Conservation (phyloP, 2,797 vertebrate species). For the Heliangelus exortis region DNA sequence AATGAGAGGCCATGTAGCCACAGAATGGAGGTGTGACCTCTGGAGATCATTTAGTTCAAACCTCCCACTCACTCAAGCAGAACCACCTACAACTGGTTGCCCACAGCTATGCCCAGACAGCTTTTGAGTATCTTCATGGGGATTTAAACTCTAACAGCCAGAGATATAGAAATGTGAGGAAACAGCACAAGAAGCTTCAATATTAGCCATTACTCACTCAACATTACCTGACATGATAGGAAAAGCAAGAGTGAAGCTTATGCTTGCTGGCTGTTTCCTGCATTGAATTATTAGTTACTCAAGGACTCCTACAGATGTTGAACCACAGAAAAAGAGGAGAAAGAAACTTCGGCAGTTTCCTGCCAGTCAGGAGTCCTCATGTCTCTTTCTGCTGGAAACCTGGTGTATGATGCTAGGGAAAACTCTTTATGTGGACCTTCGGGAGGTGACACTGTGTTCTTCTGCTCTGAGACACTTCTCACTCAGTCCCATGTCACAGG, state of each 20-base stretch:
- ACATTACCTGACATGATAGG: fast-evolving
- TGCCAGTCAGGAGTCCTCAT: neutral
- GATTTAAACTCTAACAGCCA: neutral
- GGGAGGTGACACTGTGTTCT: neutral
- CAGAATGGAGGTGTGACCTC: neutral
- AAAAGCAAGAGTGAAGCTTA: neutral
- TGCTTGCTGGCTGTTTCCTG: neutral
- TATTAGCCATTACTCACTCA: neutral
- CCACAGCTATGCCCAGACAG: neutral
- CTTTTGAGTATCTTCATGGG: neutral
- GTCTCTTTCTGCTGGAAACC: neutral
- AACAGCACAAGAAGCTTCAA: neutral
- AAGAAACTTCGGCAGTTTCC: neutral
- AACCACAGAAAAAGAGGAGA: neutral
- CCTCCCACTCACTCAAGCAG: neutral
- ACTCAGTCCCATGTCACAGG: neutral
- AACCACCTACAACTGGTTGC: neutral
- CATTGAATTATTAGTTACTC: neutral
- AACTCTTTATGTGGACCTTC: neutral
- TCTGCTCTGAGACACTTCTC: neutral
- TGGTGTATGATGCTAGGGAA: neutral
- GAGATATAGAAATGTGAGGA: fast-evolving
- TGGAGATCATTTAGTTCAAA: neutral
- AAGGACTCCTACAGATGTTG: neutral
- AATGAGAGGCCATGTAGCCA: neutral